Evolutionary conservation across 92 coral and sea anemone genomes (phyloP).

Genomic region (Scolanthus callimorphus): DNA sequence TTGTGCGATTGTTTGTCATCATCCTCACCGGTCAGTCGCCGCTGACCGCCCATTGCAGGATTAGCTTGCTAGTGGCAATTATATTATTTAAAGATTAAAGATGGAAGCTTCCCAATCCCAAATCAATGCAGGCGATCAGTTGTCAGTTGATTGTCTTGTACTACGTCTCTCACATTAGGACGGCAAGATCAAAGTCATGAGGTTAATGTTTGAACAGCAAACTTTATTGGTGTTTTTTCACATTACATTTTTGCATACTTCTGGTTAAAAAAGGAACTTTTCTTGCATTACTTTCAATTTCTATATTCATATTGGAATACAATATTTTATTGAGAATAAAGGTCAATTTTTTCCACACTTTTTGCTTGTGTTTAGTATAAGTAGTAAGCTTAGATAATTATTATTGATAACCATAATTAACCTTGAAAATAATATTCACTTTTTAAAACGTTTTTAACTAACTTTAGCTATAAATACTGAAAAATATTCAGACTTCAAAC

Average conservation of each 20-base stretch:
- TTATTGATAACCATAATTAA: constrained; percentile 32
- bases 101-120: too few species aligned
- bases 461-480: constrained; percentile 80
- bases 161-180: too few species aligned
- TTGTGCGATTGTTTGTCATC: too few species aligned
- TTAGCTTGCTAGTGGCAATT: too few species aligned
- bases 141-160: too few species aligned
- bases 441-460: constrained; percentile 72
- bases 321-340: constrained; percentile 31
- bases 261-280: constrained; percentile 1
- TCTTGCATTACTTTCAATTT: not conserved
- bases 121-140: too few species aligned
- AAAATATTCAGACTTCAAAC: constrained; percentile 73
- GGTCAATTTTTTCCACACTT: constrained; percentile 37
- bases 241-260: not conserved
- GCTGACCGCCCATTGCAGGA: too few species aligned
- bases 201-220: not conserved
- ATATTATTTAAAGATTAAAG: too few species aligned
- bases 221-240: not conserved
- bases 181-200: too few species aligned
- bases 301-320: not conserved
- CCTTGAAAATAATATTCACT: constrained; percentile 82
- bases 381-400: too few species aligned
- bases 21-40: too few species aligned
- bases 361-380: constrained; percentile 7